Evolutionary conservation across 1,140 invertebrate species (phyloP), one percentile per base, ranked within the genome.

Genomic region (Drosophila busckii): DNA sequence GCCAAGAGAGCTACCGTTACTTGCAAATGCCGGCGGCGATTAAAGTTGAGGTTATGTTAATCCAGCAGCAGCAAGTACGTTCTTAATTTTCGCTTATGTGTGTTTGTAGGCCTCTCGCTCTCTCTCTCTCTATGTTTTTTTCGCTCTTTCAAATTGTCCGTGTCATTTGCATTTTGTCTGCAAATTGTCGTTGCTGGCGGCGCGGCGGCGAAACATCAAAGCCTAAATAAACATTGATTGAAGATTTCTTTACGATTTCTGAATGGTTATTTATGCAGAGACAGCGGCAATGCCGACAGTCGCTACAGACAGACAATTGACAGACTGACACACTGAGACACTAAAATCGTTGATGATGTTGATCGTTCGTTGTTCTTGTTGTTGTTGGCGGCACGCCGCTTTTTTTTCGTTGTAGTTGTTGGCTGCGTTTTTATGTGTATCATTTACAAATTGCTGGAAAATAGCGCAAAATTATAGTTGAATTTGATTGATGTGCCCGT

Each of bases 191-290:
- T 71, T 22, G 73, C 71, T 67, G 48, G 62, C 67, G 52, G 67
- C 68, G 37, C 42, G 49, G 54, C 59, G 76, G 76, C 75, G 28
- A 40, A 66, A 73, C 64, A 61, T 78, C 71, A 78, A 78, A 66
- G 73, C 73, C 75, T 69, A 80, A 71, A 82, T 75, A 82, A 69
- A 82, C 76, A 82, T 82, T 82, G 75, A 82, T 82, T 82, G 75
- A 82, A 82, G 75, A 82, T 82, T 82, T 82, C 76, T 82, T 83
- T 82, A 82, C 75, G 75, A 82, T 82, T 82, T 82, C 69, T 82
- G 75, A 82, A 82, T 82, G 75, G 75, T 82, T 82, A 82, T 82
- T 82, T 82, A 82, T 82, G 75, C 75, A 64, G 70, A 82, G 76
- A 66, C 75, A 70, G 49, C 53, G 63, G 55, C 65, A 67, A 56